Conservation (phyloP, 2,888 invertebrate genomes). For the Drosophila tanythrix region DNA sequence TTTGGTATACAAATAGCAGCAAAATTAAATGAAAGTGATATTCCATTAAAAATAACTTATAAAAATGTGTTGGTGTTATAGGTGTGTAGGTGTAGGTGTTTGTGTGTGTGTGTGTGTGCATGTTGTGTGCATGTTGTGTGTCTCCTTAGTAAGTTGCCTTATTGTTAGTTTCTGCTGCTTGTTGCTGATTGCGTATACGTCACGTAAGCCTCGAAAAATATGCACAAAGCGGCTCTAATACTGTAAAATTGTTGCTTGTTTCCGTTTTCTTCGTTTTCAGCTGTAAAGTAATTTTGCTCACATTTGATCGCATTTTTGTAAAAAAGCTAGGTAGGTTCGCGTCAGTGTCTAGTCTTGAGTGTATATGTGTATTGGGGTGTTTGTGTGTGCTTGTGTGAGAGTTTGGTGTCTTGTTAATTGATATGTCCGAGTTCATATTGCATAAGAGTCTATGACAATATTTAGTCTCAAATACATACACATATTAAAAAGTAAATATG, state of each 20-base stretch:
- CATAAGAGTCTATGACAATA: constrained; percentile 62
- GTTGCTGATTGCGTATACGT: constrained; percentile 79
- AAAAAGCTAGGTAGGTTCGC: constrained; percentile 81
- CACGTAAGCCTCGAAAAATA: constrained; percentile 77
- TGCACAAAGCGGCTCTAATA: constrained; percentile 77
- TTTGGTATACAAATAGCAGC: constrained; percentile 42
- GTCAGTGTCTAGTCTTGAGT: constrained; percentile 61
- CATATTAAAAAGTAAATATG: constrained; percentile 71
- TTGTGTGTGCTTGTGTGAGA: constrained; percentile 23
- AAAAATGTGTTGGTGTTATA: background rate
- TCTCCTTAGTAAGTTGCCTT: constrained; percentile 40
- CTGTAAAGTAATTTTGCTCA: constrained; percentile 76
- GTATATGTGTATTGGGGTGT: constrained; percentile 22
- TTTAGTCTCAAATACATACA: constrained; percentile 81
- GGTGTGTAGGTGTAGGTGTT: background rate
- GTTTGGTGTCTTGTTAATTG: constrained; percentile 71
- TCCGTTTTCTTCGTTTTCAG: constrained; percentile 29
- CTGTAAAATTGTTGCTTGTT: constrained; percentile 77
- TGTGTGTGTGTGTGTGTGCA: constrained; percentile 5
- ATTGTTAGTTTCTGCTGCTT: constrained; percentile 63
- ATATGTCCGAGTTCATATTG: constrained; percentile 78
- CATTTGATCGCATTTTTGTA: constrained; percentile 66
- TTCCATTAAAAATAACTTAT: constrained; percentile 9
- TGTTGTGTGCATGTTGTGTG: constrained; percentile 12
- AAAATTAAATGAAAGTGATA: constrained; percentile 48